Evolutionary conservation across 1,140 invertebrate species (phyloP).

Genomic region (Calliphora vicina): DNA sequence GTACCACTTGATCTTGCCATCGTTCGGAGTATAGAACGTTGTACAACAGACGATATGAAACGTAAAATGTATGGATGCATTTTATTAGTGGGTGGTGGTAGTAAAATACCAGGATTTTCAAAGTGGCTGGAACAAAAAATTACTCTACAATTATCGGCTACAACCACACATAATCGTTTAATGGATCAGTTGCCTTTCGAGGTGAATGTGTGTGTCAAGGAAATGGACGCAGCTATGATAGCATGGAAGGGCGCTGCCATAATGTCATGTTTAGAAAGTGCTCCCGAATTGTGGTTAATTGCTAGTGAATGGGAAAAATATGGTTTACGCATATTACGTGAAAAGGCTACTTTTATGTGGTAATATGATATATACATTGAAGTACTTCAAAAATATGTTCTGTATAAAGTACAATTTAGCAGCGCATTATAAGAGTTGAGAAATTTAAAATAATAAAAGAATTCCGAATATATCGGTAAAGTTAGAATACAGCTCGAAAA

Average conservation of each 20-base stretch:
- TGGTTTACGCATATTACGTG: constrained; percentile 86
- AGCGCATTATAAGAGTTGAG: too few relatives aligned
- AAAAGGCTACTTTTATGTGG: constrained; percentile 85
- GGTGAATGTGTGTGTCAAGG: constrained; percentile 70
- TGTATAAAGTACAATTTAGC: too few relatives aligned
- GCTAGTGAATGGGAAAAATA: constrained; percentile 85
- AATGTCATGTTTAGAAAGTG: constrained; percentile 90
- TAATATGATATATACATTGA: constrained; percentile 50
- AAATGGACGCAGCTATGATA: constrained; percentile 88
- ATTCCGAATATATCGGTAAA: too few relatives aligned
- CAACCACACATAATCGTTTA: neutral
- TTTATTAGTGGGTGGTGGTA: constrained; percentile 88
- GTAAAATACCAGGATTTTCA: constrained; percentile 86
- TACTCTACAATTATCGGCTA: constrained; percentile 63
- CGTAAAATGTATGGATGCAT: constrained; percentile 95
- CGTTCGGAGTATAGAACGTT: constrained; percentile 89
- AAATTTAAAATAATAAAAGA: too few relatives aligned
- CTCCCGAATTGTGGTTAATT: constrained; percentile 92
- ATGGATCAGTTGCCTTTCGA: constrained; percentile 40
- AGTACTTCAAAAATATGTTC: too few relatives aligned
- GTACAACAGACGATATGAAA: constrained; percentile 87
- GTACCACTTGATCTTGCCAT: constrained; percentile 90
- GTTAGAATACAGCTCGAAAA: too few relatives aligned
- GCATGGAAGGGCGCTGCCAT: constrained; percentile 95
- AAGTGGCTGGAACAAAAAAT: constrained; percentile 90